Percentiles rank a stretch among this genome's conserved stretches.
These are phyloP conservation scores for Chaetophractus vellerosus DNA, from an alignment of 2,797 vertebrate species.

Conservation along the genomic window DNA sequence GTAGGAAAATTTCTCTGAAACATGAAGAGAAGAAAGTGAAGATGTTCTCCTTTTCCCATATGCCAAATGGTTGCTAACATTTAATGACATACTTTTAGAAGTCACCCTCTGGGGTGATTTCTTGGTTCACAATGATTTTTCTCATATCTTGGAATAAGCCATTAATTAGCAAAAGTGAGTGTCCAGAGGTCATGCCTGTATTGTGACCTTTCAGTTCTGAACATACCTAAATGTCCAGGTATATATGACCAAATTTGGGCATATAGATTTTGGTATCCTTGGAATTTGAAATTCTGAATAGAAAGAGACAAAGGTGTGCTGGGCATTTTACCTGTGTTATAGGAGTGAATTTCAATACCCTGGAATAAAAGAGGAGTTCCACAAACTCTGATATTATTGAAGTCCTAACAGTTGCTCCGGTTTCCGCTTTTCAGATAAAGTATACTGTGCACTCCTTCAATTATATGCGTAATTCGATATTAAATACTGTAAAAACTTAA, in stretches of 20 bases:
- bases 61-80: neutral
- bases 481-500: neutral
- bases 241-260: neutral
- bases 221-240: neutral
- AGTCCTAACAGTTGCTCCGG: neutral
- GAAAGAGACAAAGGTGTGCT: neutral
- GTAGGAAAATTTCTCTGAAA: slow-evolving; percentile 9
- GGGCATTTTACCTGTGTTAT: neutral
- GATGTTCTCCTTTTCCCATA: neutral
- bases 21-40: neutral
- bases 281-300: slow-evolving; percentile 6
- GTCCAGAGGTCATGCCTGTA: neutral
- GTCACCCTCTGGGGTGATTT: neutral
- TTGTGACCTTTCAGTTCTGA: neutral
- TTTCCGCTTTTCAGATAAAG: neutral
- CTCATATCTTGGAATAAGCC: neutral
- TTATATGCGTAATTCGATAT: neutral
- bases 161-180: neutral
- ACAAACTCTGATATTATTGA: neutral
- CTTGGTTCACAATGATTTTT: slow-evolving; percentile 26
- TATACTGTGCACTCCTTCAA: neutral
- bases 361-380: neutral
- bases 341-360: neutral
- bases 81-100: neutral
- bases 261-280: neutral